A percentile compares a stretch with the other conserved stretches of the same genome.
These are phyloP conservation scores for Cosmia trapezina DNA, from an alignment of 2,888 invertebrate species.

Conservation along the genomic window DNA sequence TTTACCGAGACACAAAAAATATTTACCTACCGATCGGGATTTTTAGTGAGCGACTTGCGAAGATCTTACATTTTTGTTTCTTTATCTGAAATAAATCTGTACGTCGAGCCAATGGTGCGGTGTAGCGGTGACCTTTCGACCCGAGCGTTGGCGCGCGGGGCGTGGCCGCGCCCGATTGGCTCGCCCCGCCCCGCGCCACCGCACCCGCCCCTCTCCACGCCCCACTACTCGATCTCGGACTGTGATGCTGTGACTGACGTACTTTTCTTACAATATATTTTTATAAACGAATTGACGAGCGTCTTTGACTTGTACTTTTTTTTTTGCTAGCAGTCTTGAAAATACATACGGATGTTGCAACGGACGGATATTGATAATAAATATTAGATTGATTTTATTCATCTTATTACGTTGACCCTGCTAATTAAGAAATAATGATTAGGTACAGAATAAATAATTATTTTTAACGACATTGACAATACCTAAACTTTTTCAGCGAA, in stretches of 20 bases:
- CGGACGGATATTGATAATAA: slow-evolving; percentile 59
- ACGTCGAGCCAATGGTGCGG: slow-evolving; percentile 79
- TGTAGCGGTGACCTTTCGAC: slow-evolving; percentile 85
- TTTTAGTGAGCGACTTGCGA: slow-evolving; percentile 20
- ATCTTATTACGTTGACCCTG: slow-evolving; percentile 33
- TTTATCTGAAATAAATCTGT: slow-evolving; percentile 64
- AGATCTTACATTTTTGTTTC: slow-evolving; percentile 34
- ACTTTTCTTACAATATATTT: slow-evolving; percentile 61
- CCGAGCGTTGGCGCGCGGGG: slow-evolving; percentile 83
- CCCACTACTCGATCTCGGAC: slow-evolving; percentile 71
- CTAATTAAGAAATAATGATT: slow-evolving; percentile 27
- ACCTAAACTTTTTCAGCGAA: slow-evolving; percentile 2
- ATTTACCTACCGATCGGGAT: slow-evolving; percentile 12
- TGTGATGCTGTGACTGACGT: slow-evolving; percentile 68
- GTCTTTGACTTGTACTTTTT: slow-evolving; percentile 30
- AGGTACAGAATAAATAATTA: slow-evolving; percentile 12
- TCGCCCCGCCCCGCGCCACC: slow-evolving; percentile 75
- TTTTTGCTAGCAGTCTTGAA: background rate
- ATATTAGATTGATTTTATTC: slow-evolving; percentile 24
- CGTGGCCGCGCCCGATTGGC: slow-evolving; percentile 88
- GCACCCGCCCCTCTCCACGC: slow-evolving; percentile 76
- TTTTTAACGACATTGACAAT: slow-evolving; percentile 33
- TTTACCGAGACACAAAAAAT: slow-evolving; percentile 11
- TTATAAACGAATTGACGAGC: slow-evolving; percentile 41
- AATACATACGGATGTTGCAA: slow-evolving; percentile 51